Conservation (phyloP, 2,888 invertebrate species). For the Lithodes maja region DNA sequence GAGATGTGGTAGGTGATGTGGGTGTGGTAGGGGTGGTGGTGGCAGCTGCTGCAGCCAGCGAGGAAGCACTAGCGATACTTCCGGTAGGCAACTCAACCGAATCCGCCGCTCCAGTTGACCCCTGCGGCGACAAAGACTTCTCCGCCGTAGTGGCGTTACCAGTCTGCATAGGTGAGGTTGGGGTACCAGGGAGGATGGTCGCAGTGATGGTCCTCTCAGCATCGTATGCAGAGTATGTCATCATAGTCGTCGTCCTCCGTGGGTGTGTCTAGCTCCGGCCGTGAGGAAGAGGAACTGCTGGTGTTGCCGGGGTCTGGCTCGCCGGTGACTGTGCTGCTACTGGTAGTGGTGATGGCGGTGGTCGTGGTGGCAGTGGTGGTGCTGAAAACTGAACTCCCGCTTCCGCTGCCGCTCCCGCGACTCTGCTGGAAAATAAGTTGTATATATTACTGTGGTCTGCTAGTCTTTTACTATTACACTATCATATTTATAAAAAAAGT, state of each 20-base stretch:
- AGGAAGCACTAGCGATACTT: not conserved
- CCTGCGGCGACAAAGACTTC: not conserved
- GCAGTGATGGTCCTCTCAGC: not conserved
- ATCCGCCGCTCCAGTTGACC: not conserved
- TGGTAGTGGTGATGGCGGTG: slow-evolving; percentile 9
- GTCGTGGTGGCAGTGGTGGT: slow-evolving; percentile 38
- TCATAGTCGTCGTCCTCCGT: slow-evolving; percentile 35
- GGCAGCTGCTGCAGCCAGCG: not conserved
- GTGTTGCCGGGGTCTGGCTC: not conserved
- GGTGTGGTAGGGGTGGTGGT: slow-evolving; percentile 36
- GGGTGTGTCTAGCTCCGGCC: slow-evolving; percentile 24
- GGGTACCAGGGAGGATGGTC: not conserved
- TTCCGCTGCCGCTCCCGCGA: not conserved
- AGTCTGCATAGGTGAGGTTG: slow-evolving; percentile 13
- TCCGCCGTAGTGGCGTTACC: not conserved
- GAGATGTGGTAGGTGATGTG: slow-evolving; percentile 18
- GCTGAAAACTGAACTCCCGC: slow-evolving; percentile 29
- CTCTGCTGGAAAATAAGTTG: slow-evolving; percentile 33
- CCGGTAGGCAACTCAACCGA: not conserved
- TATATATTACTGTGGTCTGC: too few species aligned
- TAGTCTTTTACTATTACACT: too few species aligned
- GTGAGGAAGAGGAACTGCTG: slow-evolving; percentile 3
- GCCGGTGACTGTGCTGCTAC: slow-evolving; percentile 16
- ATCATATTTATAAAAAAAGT: too few species aligned
- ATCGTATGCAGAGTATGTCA: not conserved